Conservation (phyloP, 2,888 invertebrate species). For the Coleophora flavipennella region DNA sequence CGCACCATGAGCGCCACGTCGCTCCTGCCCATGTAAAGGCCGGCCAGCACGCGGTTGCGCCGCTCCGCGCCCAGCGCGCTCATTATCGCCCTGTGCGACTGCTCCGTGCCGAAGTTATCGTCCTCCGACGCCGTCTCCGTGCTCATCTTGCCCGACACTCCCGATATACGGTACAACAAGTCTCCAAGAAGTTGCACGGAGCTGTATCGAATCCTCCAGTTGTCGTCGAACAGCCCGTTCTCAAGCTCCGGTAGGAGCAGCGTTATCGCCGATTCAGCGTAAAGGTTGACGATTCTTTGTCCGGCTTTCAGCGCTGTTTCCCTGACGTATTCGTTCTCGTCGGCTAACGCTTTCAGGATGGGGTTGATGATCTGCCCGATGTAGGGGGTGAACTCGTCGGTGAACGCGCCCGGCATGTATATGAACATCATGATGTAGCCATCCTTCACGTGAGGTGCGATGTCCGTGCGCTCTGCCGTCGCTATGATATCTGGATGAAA, state of each 20-base stretch:
- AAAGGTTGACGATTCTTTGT: conserved; percentile 95
- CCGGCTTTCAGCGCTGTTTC: conserved; percentile 98
- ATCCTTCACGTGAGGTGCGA: conserved; percentile 97
- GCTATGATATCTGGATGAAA: conserved; percentile 84
- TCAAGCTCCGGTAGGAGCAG: conserved; percentile 94
- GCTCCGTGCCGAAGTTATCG: conserved; percentile 99
- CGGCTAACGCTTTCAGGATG: conserved; percentile 96
- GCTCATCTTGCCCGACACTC: conserved; percentile 99
- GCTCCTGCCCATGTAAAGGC: conserved; percentile 96
- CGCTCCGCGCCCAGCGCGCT: conserved; percentile 89
- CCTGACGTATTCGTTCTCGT: conserved; percentile 98
- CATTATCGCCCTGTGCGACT: conserved; percentile 93
- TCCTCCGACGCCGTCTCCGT: conserved; percentile 98
- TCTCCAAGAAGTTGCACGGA: conserved; percentile 97
- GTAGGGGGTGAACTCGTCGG: conserved; percentile 94
- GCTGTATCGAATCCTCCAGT: conserved; percentile 97
- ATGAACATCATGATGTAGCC: conserved; percentile 99
- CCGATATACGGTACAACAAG: conserved; percentile 95
- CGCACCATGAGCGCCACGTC: conserved; percentile 97
- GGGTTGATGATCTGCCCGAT: conserved; percentile 97
- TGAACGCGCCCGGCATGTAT: conserved; percentile 98
- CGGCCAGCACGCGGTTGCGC: conserved; percentile 93
- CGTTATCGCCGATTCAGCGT: conserved; percentile 95
- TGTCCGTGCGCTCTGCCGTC: conserved; percentile 93
- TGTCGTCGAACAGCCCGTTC: conserved; percentile 95